Evolutionary conservation across 2,888 invertebrate species (phyloP).

Genomic region (Heliconius cydno): DNA sequence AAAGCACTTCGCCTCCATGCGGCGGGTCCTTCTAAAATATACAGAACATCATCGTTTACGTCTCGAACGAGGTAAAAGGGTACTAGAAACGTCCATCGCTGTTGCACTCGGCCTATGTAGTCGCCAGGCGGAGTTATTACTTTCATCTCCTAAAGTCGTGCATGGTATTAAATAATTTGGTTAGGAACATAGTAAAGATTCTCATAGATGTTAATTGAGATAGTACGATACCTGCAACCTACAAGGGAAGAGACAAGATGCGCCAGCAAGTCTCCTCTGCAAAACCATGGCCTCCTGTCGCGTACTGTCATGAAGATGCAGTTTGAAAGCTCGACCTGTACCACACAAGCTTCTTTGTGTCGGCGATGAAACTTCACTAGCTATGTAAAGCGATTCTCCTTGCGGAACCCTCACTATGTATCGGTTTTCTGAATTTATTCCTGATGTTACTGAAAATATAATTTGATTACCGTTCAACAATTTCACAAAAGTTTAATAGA

Average conservation of each 20-base stretch:
- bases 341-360: slow-evolving; percentile 88
- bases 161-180: not conserved
- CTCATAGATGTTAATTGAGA: not conserved
- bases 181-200: too few species aligned
- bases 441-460: slow-evolving; percentile 79
- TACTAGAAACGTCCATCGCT: slow-evolving; percentile 86
- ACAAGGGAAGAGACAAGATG: slow-evolving; percentile 88
- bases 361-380: slow-evolving; percentile 85
- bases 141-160: slow-evolving; percentile 81
- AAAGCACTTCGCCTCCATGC: slow-evolving; percentile 69
- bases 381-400: slow-evolving; percentile 90
- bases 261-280: slow-evolving; percentile 86
- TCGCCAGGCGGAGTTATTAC: slow-evolving; percentile 89
- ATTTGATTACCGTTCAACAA: not conserved
- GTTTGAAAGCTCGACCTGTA: slow-evolving; percentile 87
- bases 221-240: slow-evolving; percentile 84
- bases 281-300: slow-evolving; percentile 92
- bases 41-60: slow-evolving; percentile 84
- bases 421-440: slow-evolving; percentile 87
- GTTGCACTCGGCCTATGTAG: slow-evolving; percentile 87
- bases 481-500: not conserved
- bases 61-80: slow-evolving; percentile 88
- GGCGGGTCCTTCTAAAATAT: slow-evolving; percentile 89
- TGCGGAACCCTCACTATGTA: slow-evolving; percentile 88
- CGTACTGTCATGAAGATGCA: slow-evolving; percentile 92